A percentile compares a stretch with the other conserved stretches of the same genome.
Evolutionary conservation across 2,888 invertebrate genomes (phyloP).

Genomic region (Nomada ferruginata): DNA sequence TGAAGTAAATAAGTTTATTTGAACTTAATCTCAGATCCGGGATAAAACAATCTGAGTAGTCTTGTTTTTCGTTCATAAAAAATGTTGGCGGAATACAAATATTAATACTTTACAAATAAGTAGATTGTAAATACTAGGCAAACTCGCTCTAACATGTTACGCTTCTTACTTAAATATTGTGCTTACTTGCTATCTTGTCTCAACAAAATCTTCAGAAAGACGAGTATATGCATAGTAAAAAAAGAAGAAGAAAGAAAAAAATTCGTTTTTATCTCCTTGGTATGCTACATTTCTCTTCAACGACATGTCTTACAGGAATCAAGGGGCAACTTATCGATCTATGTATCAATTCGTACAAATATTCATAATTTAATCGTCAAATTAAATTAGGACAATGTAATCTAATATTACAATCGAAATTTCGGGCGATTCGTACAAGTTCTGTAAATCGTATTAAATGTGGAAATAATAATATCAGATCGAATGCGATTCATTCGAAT

Average conservation of each 20-base stretch:
- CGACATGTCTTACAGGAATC: conserved; percentile 21
- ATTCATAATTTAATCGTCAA: not conserved
- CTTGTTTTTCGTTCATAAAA: conserved; percentile 30
- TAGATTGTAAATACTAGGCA: conserved; percentile 40
- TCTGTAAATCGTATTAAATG: not conserved
- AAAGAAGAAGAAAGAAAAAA: not conserved
- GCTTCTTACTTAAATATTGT: conserved; percentile 35
- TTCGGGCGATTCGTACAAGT: conserved; percentile 1
- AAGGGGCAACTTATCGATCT: conserved; percentile 7
- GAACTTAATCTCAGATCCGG: conserved; percentile 47
- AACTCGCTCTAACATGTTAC: conserved; percentile 30
- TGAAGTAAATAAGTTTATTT: conserved; percentile 55
- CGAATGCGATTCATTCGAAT: not conserved
- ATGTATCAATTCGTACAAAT: not conserved
- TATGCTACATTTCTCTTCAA: conserved; percentile 4
- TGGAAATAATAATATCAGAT: conserved; percentile 12
- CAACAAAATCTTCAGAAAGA: conserved; percentile 21
- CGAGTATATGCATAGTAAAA: not conserved
- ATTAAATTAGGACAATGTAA: conserved; percentile 8
- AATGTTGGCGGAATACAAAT: conserved; percentile 53
- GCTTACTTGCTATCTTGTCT: conserved; percentile 28
- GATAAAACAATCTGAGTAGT: conserved; percentile 31
- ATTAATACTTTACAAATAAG: conserved; percentile 49
- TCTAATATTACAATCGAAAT: not conserved
- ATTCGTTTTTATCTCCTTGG: not conserved